These are phyloP conservation scores for Limenitis camilla DNA, from an alignment of 2,888 invertebrate species.

Conservation along the genomic window DNA sequence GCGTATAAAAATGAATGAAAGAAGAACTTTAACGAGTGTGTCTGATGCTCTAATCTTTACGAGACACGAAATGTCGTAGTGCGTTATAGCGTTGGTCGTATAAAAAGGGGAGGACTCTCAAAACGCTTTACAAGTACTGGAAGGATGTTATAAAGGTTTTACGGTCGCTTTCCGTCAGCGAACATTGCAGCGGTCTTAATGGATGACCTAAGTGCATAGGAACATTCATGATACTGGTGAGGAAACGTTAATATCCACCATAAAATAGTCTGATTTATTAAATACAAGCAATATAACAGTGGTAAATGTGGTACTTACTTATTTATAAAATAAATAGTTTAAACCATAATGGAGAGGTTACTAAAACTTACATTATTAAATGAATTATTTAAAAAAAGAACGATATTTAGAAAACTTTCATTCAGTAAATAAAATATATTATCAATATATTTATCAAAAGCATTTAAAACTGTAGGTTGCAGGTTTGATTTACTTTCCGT, in stretches of 20 bases:
- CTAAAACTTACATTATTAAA: conserved; percentile 14
- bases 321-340: conserved; percentile 19
- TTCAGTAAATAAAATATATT: conserved; percentile 38
- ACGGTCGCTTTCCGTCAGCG: conserved; percentile 69
- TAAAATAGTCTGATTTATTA: conserved; percentile 22
- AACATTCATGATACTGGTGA: conserved; percentile 67
- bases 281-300: conserved; percentile 4
- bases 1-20: conserved; percentile 8
- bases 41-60: conserved; percentile 23
- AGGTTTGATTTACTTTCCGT: conserved; percentile 57
- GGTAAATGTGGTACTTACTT: conserved; percentile 1
- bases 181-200: conserved; percentile 68
- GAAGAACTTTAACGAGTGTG: conserved; percentile 14
- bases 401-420: neutral
- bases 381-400: conserved; percentile 32
- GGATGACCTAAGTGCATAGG: conserved; percentile 72
- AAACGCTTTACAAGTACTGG: conserved; percentile 73
- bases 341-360: neutral
- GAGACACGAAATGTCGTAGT: conserved; percentile 33
- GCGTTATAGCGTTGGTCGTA: conserved; percentile 56
- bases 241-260: conserved; percentile 25
- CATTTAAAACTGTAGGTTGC: conserved; percentile 41
- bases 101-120: conserved; percentile 62
- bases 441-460: conserved; percentile 49
- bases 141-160: conserved; percentile 74